phyloP scores from a whole-genome alignment of 2,888 invertebrate genomes.

The Platycheirus albimanus region DNA sequence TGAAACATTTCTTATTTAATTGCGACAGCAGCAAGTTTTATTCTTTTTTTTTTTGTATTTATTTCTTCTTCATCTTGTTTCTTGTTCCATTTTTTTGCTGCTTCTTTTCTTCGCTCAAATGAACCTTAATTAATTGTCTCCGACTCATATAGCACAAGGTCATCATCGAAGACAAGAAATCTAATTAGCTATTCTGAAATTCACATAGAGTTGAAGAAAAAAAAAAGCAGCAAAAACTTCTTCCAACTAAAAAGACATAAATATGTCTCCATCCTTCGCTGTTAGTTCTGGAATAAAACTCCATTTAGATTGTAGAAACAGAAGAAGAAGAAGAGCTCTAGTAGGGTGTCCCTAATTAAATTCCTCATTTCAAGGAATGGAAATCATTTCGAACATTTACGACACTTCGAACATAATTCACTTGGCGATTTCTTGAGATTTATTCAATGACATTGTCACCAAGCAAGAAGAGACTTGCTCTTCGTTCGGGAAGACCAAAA shows the following conservation, averaged over 20 bases:
- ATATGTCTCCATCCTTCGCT: no score
- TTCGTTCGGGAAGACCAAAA: slow-evolving; percentile 20
- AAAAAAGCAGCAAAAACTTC: slow-evolving; percentile 8
- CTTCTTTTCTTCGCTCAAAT: slow-evolving; percentile 39
- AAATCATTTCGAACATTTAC: slow-evolving; percentile 60
- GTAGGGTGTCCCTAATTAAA: slow-evolving; percentile 65
- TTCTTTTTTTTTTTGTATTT: background rate
- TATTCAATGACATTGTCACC: slow-evolving; percentile 73
- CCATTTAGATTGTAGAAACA: no score
- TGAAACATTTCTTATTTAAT: slow-evolving; percentile 66
- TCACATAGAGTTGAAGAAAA: slow-evolving; percentile 21
- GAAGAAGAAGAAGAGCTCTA: no score
- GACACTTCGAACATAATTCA: slow-evolving; percentile 71
- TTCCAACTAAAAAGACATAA: slow-evolving; percentile 37
- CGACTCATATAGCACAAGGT: slow-evolving; percentile 69
- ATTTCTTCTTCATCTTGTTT: background rate
- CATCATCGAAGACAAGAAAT: slow-evolving; percentile 72
- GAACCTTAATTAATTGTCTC: slow-evolving; percentile 67
- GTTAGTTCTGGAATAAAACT: no score
- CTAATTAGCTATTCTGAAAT: slow-evolving; percentile 70
- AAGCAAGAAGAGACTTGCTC: slow-evolving; percentile 13
- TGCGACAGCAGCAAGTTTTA: slow-evolving; percentile 58
- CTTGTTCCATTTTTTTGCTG: background rate
- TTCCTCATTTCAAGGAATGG: slow-evolving; percentile 56
- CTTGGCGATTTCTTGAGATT: slow-evolving; percentile 66